Evolutionary conservation across 2,797 vertebrate genomes (phyloP), one percentile per base, ranked within the genome.

Genomic region (Sebastes elongatus): DNA sequence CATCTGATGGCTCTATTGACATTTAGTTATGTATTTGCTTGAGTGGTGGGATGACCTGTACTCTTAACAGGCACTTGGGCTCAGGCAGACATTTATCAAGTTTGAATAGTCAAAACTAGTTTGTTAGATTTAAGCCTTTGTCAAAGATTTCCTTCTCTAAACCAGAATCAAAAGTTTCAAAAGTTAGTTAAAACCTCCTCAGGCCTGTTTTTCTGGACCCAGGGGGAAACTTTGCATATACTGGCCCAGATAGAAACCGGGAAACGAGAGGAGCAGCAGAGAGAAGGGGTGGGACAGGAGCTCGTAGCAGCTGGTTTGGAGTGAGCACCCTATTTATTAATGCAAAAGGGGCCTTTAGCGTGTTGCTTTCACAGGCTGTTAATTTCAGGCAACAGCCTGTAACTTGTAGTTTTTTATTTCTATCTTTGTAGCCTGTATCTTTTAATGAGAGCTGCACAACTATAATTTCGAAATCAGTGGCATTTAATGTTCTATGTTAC

Each of bases 181-280:
- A 53, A 53, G 20, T 53, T 7, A 83, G 71, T 88, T 77, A 59
- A 77, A 82, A 82, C 71, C 61, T 73, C 61, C 70, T 67, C 80
- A 10, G 32, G 33, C 73, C 52, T 67, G 38, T 82, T 85, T 76
- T 71, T 86, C 68, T 80, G 32, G 66, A 78, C 91, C 82, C 65
- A 59, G 60, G 84, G 84, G 70, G 71, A 84, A 18, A n/a, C 89
- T 95, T 95, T 95, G 91, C 93, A 94, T 94, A 59, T 14, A 61
- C 52, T 59, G 88, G 80, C 81, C 78, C 82, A 79, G 69, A 90
- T 86, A 83, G 91, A 92, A 92, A 92, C 89, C 80, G 86, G 83
- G 86, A 95, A 95, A 89, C 71, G 88, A 92, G 83, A 90, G 78
- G 73, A 89, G 83, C 72, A 32, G 42, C 66, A 81, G 71, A 85